Evolutionary conservation across 2,888 invertebrate species (phyloP).

Genomic region (Orthonychiurus folsomi): DNA sequence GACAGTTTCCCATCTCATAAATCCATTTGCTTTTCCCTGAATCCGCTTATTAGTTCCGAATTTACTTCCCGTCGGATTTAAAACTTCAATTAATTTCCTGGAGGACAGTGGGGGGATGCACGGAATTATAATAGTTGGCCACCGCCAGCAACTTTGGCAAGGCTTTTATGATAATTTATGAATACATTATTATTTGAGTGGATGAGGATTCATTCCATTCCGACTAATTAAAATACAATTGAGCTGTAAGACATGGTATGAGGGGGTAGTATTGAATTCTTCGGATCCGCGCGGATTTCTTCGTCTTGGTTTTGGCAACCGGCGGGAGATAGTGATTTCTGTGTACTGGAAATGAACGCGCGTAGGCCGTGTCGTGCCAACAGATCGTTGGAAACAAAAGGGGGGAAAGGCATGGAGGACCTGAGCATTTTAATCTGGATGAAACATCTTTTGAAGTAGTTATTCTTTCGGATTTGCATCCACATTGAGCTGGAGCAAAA

Average conservation of each 20-base stretch:
- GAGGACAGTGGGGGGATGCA: no score
- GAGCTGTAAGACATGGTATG: neutral
- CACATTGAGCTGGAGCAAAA: conserved; percentile 8
- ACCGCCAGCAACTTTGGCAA: neutral
- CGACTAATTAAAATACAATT: neutral
- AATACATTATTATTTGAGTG: neutral
- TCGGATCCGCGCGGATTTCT: no score
- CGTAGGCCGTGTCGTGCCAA: no score
- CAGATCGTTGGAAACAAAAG: no score
- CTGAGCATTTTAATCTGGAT: conserved; percentile 25
- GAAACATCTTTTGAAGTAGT: conserved; percentile 26
- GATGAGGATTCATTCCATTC: neutral
- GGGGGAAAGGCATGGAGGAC: conserved; percentile 10
- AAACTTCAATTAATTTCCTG: neutral
- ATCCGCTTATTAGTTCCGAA: neutral
- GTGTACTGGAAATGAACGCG: no score
- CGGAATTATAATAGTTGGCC: neutral
- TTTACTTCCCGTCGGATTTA: neutral
- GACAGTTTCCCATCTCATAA: neutral
- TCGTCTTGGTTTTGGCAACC: no score
- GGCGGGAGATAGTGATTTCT: no score
- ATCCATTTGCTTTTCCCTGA: neutral
- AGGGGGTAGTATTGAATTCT: neutral
- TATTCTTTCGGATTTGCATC: conserved; percentile 23
- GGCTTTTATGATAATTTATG: neutral